These are phyloP conservation scores for Trichopria drosophilae DNA, from an alignment of 2,888 invertebrate genomes.

Conservation along the genomic window DNA sequence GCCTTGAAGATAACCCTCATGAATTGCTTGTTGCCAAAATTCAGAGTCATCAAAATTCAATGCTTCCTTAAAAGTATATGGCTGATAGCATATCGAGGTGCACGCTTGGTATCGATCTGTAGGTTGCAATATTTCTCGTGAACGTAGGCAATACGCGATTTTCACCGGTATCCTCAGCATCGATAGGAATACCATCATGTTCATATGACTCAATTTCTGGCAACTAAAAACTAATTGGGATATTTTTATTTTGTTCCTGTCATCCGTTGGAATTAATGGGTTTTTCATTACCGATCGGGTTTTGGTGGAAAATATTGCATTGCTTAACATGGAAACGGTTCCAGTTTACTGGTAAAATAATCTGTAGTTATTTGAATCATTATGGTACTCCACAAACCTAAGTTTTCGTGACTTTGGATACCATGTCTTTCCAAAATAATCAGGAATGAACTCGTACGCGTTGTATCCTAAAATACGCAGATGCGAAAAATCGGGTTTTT, in stretches of 20 bases:
- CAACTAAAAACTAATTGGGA: no score
- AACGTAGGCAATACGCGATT: no score
- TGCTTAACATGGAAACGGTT: neutral
- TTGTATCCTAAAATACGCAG: constrained; percentile 36
- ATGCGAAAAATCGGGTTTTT: constrained; percentile 37
- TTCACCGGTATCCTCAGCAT: no score
- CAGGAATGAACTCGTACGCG: constrained; percentile 28
- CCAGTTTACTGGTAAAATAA: constrained; percentile 24
- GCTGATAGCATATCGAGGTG: no score
- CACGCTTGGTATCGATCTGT: no score
- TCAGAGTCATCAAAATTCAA: no score
- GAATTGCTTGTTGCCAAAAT: constrained; percentile 9
- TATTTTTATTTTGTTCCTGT: no score
- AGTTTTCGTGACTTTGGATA: constrained; percentile 24
- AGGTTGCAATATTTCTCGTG: no score
- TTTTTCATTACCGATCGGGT: neutral
- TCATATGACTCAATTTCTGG: no score
- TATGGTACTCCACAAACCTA: constrained; percentile 36
- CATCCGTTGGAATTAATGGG: no score
- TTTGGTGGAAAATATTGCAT: neutral
- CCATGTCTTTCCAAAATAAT: constrained; percentile 23
- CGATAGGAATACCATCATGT: no score
- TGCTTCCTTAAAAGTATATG: no score
- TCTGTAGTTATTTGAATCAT: constrained; percentile 32
- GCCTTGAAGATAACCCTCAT: constrained; percentile 2